A percentile compares a stretch with the other conserved stretches of the same genome.
Conservation (phyloP, 2,113 vertebrate genomes). For the Bubo scandiacus region DNA sequence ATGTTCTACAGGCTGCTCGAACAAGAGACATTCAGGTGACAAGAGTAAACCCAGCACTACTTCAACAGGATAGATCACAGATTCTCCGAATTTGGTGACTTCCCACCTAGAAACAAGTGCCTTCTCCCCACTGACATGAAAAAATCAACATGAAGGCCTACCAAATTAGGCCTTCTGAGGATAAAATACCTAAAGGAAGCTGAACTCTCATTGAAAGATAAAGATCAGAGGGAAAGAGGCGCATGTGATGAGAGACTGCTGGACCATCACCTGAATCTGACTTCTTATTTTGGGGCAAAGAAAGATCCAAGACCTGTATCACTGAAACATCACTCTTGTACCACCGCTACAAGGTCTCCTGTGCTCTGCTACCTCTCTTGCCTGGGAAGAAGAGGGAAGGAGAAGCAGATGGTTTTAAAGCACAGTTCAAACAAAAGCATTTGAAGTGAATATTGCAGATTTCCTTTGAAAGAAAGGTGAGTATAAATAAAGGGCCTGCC, state of each 20-base stretch:
- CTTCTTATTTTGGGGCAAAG: not conserved
- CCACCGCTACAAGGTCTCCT: not conserved
- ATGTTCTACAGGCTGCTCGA: not conserved
- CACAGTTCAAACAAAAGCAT: not conserved
- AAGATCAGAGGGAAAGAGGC: not conserved
- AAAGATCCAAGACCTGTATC: not conserved
- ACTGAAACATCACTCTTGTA: not conserved
- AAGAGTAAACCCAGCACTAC: not conserved
- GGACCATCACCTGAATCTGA: not conserved
- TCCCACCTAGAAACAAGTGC: not conserved
- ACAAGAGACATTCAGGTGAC: rapidly evolving
- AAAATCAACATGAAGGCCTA: not conserved
- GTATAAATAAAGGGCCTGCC: not conserved
- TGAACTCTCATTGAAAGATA: not conserved
- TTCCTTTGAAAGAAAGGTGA: not conserved
- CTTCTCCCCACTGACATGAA: not conserved
- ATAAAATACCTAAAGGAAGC: not conserved
- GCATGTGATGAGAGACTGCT: not conserved
- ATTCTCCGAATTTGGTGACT: not conserved
- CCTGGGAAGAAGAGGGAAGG: not conserved
- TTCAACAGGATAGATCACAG: not conserved
- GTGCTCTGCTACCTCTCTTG: not conserved
- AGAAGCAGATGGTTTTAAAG: not conserved
- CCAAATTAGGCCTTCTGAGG: not conserved
- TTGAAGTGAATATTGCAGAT: not conserved